Percentiles rank a stretch among this genome's conserved stretches.
phyloP scores from a whole-genome alignment of 2,797 vertebrate species.

The Sebastiscus albofasciatus region DNA sequence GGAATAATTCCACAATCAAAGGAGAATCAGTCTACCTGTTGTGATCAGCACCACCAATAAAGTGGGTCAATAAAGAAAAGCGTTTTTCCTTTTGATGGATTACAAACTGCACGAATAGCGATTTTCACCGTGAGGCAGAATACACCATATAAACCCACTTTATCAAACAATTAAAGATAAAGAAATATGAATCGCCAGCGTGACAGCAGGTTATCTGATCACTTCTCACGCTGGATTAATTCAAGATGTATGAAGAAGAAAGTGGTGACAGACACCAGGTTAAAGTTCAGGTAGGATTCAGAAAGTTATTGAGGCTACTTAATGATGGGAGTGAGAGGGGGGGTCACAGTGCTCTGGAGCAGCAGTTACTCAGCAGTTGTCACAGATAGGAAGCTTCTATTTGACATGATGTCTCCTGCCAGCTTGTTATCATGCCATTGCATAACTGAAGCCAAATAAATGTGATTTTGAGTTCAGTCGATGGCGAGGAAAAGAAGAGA shows the following conservation, averaged over 20 bases:
- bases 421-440: slow-evolving; percentile 73
- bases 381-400: slow-evolving; percentile 59
- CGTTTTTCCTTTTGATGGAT: slow-evolving; percentile 16
- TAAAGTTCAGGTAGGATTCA: slow-evolving; percentile 18
- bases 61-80: slow-evolving; percentile 11
- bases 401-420: slow-evolving; percentile 72
- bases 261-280: slow-evolving; percentile 4
- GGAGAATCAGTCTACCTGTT: slow-evolving; percentile 18
- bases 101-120: not conserved
- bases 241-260: not conserved
- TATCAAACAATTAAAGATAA: slow-evolving; percentile 3
- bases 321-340: slow-evolving; percentile 25
- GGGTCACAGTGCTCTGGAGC: slow-evolving; percentile 38
- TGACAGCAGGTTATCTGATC: not conserved
- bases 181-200: not conserved
- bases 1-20: slow-evolving; percentile 10
- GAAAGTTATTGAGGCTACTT: slow-evolving; percentile 31
- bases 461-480: slow-evolving; percentile 46
- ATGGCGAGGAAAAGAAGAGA: slow-evolving; percentile 4
- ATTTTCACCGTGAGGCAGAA: slow-evolving; percentile 17
- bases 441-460: slow-evolving; percentile 69
- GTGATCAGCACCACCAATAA: slow-evolving; percentile 9
- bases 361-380: slow-evolving; percentile 70
- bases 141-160: not conserved
- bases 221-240: not conserved